phyloP scores from a whole-genome alignment of 2,113 vertebrate species.

The Oryzias melastigma region DNA sequence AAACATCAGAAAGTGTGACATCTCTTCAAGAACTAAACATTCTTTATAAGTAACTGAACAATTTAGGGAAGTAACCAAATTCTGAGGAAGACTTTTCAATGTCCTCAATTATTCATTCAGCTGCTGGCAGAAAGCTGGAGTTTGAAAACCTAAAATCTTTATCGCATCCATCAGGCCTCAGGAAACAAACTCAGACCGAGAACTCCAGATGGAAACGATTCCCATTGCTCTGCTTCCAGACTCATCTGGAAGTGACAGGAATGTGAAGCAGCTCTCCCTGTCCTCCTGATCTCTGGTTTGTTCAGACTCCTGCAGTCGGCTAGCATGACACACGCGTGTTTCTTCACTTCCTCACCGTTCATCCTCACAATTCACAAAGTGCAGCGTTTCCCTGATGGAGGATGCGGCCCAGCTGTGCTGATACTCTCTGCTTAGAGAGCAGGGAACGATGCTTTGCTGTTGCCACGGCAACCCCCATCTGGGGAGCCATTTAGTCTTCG shows the following conservation, averaged over 20 bases:
- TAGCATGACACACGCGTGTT: background rate
- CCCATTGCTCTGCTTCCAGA: slow-evolving; percentile 52
- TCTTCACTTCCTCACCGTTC: background rate
- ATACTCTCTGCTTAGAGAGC: slow-evolving; percentile 18
- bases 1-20: no score
- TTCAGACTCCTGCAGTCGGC: background rate
- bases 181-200: slow-evolving; percentile 48
- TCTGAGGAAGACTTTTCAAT: background rate
- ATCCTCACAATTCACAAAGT: background rate
- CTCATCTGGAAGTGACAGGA: slow-evolving; percentile 54
- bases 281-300: background rate
- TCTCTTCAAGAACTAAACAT: no score
- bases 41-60: no score
- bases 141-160: slow-evolving; percentile 72
- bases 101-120: slow-evolving; percentile 68
- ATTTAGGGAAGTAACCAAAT: no score
- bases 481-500: slow-evolving; percentile 14
- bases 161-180: slow-evolving; percentile 62
- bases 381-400: slow-evolving; percentile 7
- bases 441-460: slow-evolving; percentile 11
- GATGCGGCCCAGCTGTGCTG: slow-evolving; percentile 20
- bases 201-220: slow-evolving; percentile 63
- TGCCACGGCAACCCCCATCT: slow-evolving; percentile 27
- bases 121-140: slow-evolving; percentile 57
- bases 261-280: slow-evolving; percentile 18